phyloP scores from a whole-genome alignment of 2,113 vertebrate genomes.

The Tachycineta bicolor region DNA sequence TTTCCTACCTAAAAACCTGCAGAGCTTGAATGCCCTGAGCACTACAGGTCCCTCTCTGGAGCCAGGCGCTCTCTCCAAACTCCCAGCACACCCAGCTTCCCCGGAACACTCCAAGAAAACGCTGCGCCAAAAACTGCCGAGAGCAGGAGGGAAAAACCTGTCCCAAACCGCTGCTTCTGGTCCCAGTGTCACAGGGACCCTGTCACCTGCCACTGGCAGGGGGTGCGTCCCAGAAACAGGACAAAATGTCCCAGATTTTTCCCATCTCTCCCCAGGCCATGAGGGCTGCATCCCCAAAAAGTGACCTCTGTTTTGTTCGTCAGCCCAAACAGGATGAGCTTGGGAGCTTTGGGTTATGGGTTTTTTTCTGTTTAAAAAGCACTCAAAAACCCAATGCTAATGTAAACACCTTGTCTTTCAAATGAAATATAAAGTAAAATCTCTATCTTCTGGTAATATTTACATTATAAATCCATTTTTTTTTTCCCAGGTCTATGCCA shows the following conservation, averaged over 20 bases:
- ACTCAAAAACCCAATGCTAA: slow-evolving; percentile 40
- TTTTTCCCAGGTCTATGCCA: slow-evolving; percentile 1
- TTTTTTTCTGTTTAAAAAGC: slow-evolving; percentile 30
- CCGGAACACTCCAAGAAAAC: neutral
- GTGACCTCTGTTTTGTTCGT: neutral
- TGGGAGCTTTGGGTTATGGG: slow-evolving; percentile 21
- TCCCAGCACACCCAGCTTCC: neutral
- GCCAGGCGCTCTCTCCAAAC: neutral
- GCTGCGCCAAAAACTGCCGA: accelerated
- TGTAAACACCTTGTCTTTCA: slow-evolving; percentile 49
- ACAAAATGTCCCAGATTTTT: neutral
- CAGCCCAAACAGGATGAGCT: neutral
- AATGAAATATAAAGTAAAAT: slow-evolving; percentile 67
- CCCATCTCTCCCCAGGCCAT: neutral
- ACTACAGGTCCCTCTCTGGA: too few relatives aligned
- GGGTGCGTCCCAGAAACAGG: neutral
- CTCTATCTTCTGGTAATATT: slow-evolving; percentile 65
- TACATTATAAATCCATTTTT: slow-evolving; percentile 60
- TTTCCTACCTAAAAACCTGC: neutral
- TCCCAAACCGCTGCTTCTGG: neutral
- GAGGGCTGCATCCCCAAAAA: neutral
- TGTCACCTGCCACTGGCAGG: neutral
- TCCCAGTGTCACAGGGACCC: neutral
- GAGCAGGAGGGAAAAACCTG: neutral
- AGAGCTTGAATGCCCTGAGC: neutral